Base-by-base conservation (phyloP, 2,797 vertebrate genomes). In the Muraenolepis orangiensis region DNA sequence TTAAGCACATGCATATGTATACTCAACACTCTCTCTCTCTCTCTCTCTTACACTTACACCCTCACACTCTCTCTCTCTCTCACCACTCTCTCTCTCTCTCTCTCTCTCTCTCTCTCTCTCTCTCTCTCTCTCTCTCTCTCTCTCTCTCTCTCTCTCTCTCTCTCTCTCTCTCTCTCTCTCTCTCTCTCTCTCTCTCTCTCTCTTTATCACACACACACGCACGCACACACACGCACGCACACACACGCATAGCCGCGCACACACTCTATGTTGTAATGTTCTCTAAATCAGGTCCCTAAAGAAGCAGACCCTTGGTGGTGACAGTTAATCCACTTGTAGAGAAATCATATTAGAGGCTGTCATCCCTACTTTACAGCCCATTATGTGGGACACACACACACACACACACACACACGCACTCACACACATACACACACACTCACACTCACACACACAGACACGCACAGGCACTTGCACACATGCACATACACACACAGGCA, bases 261-360 rank as follows among this genome's bases (percentile, higher is more conserved):
- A 29, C 31, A 40, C 23, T 26, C 69, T 46, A 16, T 42, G 23
- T 71, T 46, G 23, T 46, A 28, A 26, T 71, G 7, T 20, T 64
- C 51, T 71, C 71, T 28, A 71, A 72, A 57, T 75, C n/a, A 61
- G 40, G 8, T 46, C 42, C 40, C 42, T 23, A 4, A 57, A 64
- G 42, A n/a, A 14, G 8, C 31, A 51, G 30, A 38, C 23, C 61
- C 34, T 32, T 23, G 57, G 26, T 14, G 8, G n/a, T 31, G 31
- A 51, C 64, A 70, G 68, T 46, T 64, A 77, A 70, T 76, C 20
- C n/a, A 66, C 38, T 67, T 71, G 40, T 36, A 34, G 29, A 38
- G 18, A 31, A 77, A 73, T 77, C 66, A 38, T 69, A 77, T 76
- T 69, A 76, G 61, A 16, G 16, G 18, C 38, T 36, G 66, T 66